Evolutionary conservation across 2,113 vertebrate species (phyloP).

Genomic region (Leptosomus discolor): DNA sequence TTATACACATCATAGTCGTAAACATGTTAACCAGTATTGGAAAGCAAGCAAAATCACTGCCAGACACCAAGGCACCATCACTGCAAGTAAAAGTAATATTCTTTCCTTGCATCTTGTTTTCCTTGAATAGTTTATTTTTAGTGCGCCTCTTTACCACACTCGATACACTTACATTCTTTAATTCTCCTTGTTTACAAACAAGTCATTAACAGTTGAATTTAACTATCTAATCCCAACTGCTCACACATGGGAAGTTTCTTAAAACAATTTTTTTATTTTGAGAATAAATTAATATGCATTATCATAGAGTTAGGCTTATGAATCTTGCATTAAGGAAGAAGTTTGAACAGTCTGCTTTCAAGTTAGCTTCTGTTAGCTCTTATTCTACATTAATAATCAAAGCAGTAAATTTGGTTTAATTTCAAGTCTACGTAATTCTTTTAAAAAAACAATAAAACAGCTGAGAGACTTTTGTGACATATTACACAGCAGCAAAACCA

Average conservation of each 20-base stretch:
- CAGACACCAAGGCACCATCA: background rate
- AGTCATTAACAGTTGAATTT: background rate
- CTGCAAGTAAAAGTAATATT: background rate
- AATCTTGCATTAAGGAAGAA: background rate
- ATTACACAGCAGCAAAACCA: background rate
- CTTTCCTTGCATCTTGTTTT: background rate
- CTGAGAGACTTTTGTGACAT: background rate
- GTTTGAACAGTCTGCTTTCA: background rate
- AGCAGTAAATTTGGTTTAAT: background rate
- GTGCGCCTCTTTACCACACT: background rate
- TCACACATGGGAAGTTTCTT: background rate
- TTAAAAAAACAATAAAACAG: background rate
- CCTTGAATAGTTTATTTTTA: background rate
- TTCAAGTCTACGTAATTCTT: background rate
- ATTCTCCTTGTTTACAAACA: background rate
- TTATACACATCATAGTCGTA: fast-evolving
- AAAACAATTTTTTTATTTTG: background rate
- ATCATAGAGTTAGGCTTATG: background rate
- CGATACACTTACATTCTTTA: fast-evolving
- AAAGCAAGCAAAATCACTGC: background rate
- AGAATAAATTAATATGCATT: background rate
- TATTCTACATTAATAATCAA: background rate
- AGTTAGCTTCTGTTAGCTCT: background rate
- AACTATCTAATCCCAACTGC: background rate
- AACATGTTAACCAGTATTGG: background rate